phyloP scores from a whole-genome alignment of 2,113 vertebrate genomes.

The Prionailurus viverrinus region DNA sequence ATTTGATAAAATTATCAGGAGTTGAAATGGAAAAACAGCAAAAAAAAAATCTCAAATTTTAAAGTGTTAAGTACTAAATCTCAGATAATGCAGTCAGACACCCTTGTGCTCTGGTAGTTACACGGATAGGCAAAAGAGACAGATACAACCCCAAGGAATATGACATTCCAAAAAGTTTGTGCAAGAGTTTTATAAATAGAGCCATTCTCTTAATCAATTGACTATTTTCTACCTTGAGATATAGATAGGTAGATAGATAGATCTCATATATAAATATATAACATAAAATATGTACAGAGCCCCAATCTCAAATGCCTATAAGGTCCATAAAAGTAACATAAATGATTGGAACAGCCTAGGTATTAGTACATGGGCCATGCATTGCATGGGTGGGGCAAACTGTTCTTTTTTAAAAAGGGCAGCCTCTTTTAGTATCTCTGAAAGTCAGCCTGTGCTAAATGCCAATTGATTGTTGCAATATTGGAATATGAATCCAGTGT shows the following conservation, averaged over 20 bases:
- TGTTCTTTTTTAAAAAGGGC: background rate
- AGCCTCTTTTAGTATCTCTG: background rate
- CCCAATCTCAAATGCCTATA: background rate
- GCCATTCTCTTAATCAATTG: background rate
- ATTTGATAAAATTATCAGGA: slow-evolving; percentile 43
- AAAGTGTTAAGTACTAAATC: background rate
- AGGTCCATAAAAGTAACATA: background rate
- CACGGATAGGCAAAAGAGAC: background rate
- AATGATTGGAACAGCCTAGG: background rate
- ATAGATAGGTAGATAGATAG: background rate
- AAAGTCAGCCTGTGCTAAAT: background rate
- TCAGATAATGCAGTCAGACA: background rate
- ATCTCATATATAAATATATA: background rate
- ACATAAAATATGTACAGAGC: background rate
- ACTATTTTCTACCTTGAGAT: background rate
- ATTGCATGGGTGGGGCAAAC: background rate
- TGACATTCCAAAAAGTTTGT: background rate
- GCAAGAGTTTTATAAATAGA: background rate
- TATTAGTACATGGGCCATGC: background rate
- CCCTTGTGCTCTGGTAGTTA: background rate
- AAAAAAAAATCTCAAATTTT: slow-evolving; percentile 36
- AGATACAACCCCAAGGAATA: background rate
- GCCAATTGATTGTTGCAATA: background rate
- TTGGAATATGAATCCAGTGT: background rate
- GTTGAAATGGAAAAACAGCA: slow-evolving; percentile 13